A percentile compares a stretch with the other conserved stretches of the same genome.
phyloP scores from a whole-genome alignment of 92 coral and sea anemone species.

The Umimayanthus chanpuru region DNA sequence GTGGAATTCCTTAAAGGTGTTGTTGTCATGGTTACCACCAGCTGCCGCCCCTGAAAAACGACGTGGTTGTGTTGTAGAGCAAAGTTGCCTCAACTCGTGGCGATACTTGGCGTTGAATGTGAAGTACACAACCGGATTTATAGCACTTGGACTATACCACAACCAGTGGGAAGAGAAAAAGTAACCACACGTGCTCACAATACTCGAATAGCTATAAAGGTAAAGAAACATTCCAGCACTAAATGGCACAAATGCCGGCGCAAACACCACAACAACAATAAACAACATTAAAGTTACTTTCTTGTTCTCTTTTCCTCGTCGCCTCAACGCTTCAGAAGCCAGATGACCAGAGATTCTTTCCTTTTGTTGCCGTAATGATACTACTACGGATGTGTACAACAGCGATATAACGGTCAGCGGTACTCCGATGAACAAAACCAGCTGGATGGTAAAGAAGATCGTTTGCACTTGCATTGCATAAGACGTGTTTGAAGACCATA shows the following conservation, averaged over 20 bases:
- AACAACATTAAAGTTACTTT: background rate
- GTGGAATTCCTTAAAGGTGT: background rate
- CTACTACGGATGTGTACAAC: background rate
- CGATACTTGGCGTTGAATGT: background rate
- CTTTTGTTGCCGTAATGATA: background rate
- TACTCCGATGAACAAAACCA: background rate
- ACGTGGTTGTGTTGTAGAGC: background rate
- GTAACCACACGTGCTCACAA: background rate
- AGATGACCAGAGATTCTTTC: background rate
- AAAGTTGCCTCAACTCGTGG: background rate
- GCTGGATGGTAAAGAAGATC: background rate
- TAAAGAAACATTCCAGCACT: background rate
- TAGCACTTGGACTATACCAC: background rate
- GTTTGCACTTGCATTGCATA: background rate
- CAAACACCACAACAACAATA: background rate
- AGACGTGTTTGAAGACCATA: background rate
- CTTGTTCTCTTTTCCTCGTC: background rate
- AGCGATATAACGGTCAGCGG: background rate
- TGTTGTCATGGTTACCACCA: background rate
- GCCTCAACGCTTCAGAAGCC: background rate
- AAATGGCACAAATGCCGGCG: background rate
- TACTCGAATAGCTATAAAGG: background rate
- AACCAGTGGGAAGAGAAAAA: background rate
- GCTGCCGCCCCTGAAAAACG: background rate
- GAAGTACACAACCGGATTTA: background rate